Base-by-base conservation (phyloP, 2,888 invertebrate genomes). In the Tipula lateralis region DNA sequence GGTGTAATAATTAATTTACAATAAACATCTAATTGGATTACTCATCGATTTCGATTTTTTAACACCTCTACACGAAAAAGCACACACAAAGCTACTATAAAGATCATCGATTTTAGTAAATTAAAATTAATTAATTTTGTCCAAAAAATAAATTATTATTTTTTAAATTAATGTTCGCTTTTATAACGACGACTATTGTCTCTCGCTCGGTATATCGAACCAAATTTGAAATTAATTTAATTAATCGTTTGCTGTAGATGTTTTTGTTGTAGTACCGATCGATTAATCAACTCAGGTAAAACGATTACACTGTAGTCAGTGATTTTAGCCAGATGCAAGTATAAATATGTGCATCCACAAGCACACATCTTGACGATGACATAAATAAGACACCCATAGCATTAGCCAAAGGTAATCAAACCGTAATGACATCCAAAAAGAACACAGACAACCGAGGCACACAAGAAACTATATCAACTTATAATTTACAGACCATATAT, bases 101-200 rank as follows among this genome's bases (percentile, higher is more conserved):
- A 66, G 24, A 66, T 66, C 19, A 66, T 66, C 24, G 24, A 66
- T 66, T 66, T 66, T 12, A 9, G 66, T 66, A 66, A 66, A 66
- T 66, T 66, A 66, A 66, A 66, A 66, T 66, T 66, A 66, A 66
- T 66, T 66, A 66, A 66, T 66, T 66, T 66, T 66, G 24, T 66
- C 66, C 66, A 66, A 66, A 66, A n/a, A 66, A 6, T 66, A 66
- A 66, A 66, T 12, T 19, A 24, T 9, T 66, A 24, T 66, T 66
- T 13, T 66, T 24, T 66, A 24, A 66, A 66, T 66, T 66, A 66
- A 66, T 66, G 66, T 9, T 66, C 44, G 16, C 44, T 50, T 44
- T 50, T 50, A 50, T 50, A 50, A 50, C 4, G n/a, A n/a, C n/a
- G n/a, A n/a, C n/a, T n/a, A n/a, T n/a, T n/a, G n/a, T n/a, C n/a